Base-by-base conservation (phyloP, 2,888 invertebrate genomes). In the Trilocha varians region DNA sequence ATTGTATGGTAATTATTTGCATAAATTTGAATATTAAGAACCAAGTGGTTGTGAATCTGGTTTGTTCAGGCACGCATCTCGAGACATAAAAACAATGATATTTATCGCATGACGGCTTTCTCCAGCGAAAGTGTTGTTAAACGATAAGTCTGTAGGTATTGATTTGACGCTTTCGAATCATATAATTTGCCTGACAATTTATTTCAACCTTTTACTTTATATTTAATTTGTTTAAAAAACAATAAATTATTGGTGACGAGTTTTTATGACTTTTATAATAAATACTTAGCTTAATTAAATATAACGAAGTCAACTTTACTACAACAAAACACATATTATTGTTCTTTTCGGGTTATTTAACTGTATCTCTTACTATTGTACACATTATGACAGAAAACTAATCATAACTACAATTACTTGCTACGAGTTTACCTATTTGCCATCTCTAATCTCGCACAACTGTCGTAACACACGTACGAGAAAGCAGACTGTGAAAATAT, bases 81-180 rank as follows among this genome's bases (percentile, higher is more conserved):
- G 54, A n/a, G 53, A 55, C 56, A 48, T 48, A 55, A 64, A 72
- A 67, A 77, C 74, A 77, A 76, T 74, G 70, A 75, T 67, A 69
- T 74, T 78, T 73, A 70, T 74, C 71, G 77, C 73, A 69, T 74
- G 74, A 82, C 71, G 64, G 74, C 83, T 84, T 83, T 85, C 84
- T 69, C 83, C 61, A 57, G 80, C 61, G 83, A 85, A 85, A 85
- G 83, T 83, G 75, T 76, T 69, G 60, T 77, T 78, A 75, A 78
- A 68, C 25, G 25, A 3, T 63, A 64, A 52, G 56, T 62, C 59
- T 62, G 60, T n/a, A 62, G 61, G 70, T 74, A 74, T 72, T 70
- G 63, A 67, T 68, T 70, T 67, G 66, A 68, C 73, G 74, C 79
- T 80, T 83, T 83, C 78, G 62, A 76, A 74, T 60, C 52, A 46